Evolutionary conservation across 2,888 invertebrate species (phyloP), one percentile per base, ranked within the genome.

Genomic region (Spodoptera exigua): DNA sequence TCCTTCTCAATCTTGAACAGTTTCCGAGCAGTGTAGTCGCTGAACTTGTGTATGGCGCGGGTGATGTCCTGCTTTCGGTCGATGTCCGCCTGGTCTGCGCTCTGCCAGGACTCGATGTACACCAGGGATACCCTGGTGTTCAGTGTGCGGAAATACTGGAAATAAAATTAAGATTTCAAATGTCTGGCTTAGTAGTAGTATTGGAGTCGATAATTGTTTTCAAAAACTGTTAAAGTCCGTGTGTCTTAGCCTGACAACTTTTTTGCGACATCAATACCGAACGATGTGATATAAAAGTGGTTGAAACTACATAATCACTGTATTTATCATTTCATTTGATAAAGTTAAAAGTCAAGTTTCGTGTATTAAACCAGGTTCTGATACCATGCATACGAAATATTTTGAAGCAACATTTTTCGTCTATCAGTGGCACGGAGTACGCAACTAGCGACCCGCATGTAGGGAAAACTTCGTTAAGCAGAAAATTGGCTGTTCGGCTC

Each of bases 101-200:
- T 97, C 91, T 97, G 97, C 99, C 99, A 99, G 58, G 99, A 98
- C 95, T 99, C 99, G 88, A 99, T 97, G 95, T 99, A 99, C 63
- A 99, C 98, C 78, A 99, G 97, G 11, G 99, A 98, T 46, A 99
- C 98, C 75, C 99, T 95, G 49, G 99, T 98, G 91, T 98, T 98
- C 81, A 99, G 95, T 61, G 98, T 98, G 70, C 98, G 97, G 94
- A 98, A 98, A 90, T 98, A 98, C 98, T 98, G 95, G 4, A 43
- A 51, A 47, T 0, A 0, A 41, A 32, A 4, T 9, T 3, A 3
- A 0, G 5, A 5, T 44, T 44, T 2, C n/a, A 9, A 27, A 27
- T 7, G 0, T 27, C 27, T 27, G 27, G 4, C 1, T 9, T 27
- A 1, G 7, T 27, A 27, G 9, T 27, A 9, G 0, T n/a, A n/a